Percentiles rank a stretch among this genome's conserved stretches.
phyloP scores from a whole-genome alignment of 2,113 vertebrate genomes.

The Dolichotis patagonum region DNA sequence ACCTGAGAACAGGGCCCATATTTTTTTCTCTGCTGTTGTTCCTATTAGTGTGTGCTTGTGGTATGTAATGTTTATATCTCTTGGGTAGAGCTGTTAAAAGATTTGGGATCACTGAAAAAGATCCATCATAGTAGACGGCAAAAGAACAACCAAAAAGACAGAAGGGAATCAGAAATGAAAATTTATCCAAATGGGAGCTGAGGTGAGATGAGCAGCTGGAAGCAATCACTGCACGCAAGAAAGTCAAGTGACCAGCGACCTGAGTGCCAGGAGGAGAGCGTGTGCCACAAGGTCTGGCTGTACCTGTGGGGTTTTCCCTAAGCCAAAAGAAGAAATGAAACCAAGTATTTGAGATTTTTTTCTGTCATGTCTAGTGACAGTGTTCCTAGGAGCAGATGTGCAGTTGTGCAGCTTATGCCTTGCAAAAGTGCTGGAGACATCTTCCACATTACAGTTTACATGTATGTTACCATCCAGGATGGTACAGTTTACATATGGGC shows the following conservation, averaged over 20 bases:
- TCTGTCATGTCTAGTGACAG: neutral
- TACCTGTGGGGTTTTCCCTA: neutral
- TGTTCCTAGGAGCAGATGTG: neutral
- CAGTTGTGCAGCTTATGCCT: accelerated
- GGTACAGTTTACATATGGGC: neutral
- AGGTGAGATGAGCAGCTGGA: neutral
- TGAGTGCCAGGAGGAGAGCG: too few species aligned
- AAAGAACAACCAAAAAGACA: neutral
- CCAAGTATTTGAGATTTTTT: neutral
- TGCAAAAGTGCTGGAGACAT: neutral
- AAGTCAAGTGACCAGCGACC: neutral
- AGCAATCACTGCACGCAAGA: accelerated
- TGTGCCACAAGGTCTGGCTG: too few species aligned
- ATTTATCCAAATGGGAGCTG: neutral
- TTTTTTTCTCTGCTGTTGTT: neutral
- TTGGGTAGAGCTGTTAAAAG: neutral
- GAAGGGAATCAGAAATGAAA: neutral
- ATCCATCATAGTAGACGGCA: accelerated
- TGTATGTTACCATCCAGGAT: neutral
- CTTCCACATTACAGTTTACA: neutral
- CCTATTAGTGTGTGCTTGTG: neutral
- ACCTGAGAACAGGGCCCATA: neutral
- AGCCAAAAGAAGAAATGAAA: neutral
- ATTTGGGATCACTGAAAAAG: neutral
- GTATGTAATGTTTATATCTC: neutral